Evolutionary conservation across 2,888 invertebrate genomes (phyloP).

Genomic region (Bellardia pandia): DNA sequence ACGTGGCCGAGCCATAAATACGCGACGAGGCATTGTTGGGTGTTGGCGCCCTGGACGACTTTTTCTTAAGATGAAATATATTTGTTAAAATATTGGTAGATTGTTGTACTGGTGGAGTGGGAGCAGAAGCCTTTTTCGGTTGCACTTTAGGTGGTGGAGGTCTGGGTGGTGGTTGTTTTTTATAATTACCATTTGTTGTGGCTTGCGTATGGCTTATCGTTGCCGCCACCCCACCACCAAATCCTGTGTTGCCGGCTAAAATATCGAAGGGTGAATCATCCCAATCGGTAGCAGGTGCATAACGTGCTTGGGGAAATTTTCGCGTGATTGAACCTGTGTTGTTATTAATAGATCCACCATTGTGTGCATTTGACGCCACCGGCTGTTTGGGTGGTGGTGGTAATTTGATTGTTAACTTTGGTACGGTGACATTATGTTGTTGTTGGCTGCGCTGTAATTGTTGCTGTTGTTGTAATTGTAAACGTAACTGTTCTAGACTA

Average conservation of each 20-base stretch:
- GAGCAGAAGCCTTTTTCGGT: constrained; percentile 75
- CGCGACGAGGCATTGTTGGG: constrained; percentile 75
- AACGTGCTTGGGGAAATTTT: constrained; percentile 82
- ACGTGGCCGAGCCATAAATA: constrained; percentile 79
- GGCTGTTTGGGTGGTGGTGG: constrained; percentile 82
- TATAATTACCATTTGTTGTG: constrained; percentile 75
- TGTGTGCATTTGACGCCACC: constrained; percentile 71
- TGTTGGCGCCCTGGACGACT: constrained; percentile 76
- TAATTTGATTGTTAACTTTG: constrained; percentile 81
- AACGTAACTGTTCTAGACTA: constrained; percentile 81
- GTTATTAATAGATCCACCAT: constrained; percentile 56
- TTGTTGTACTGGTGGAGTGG: constrained; percentile 76
- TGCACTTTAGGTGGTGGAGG: constrained; percentile 83
- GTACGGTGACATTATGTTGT: constrained; percentile 78
- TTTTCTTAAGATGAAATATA: constrained; percentile 82
- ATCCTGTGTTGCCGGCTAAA: constrained; percentile 42
- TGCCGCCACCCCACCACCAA: constrained; percentile 41
- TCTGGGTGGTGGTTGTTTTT: constrained; percentile 83
- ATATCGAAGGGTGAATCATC: constrained; percentile 81
- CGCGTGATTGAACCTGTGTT: constrained; percentile 79
- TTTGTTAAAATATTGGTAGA: constrained; percentile 81
- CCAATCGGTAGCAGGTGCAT: constrained; percentile 83
- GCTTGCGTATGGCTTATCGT: constrained; percentile 8
- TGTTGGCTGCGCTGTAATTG: constrained; percentile 76
- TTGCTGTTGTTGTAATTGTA: constrained; percentile 78